Evolutionary conservation across 2,113 vertebrate genomes (phyloP), one percentile per base, ranked within the genome.

Genomic region (Halichoerus grypus): DNA sequence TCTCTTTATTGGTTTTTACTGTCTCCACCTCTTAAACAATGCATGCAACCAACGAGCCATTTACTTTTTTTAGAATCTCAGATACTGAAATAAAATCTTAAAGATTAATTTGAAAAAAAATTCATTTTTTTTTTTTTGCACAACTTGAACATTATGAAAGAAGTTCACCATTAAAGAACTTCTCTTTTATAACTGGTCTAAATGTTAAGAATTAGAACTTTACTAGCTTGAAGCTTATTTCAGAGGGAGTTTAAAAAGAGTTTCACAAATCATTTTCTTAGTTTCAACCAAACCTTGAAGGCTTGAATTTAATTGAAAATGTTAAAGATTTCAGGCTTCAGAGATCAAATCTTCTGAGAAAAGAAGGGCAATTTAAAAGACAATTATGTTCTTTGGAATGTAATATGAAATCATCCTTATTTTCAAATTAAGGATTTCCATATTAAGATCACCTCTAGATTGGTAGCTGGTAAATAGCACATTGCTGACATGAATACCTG

Each of bases 281-380:
- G 87, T 95, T 97, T 97, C 80, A 97, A 96, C 71, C 46, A 97
- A 98, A 97, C 18, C 74, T 98, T 95, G 49, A 95, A 96, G 98
- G 76, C 26, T 97, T 95, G 39, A 51, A 96, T 97, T 98, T 98
- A 98, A 98, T 97, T 98, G 97, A 97, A 97, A 97, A 95, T 92
- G 90, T 85, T 97, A 39, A 97, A 59, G 42, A 96, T 98, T 98
- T 98, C 79, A 98, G 83, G 80, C 39, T 97, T 98, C 96, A 96
- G 82, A 97, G 88, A 61, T 97, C 87, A 79, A 16, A 24, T 86
- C 95, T 88, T 95, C 57, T 65, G 31, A 85, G 95, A 92, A 96
- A 97, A 96, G 42, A 65, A 33, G 42, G 26, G 18, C 94, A 59
- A 86, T 96, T 59, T 93, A 97, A 95, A 95, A 94, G 42, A 61